Evolutionary conservation across 2,113 vertebrate genomes (phyloP), one percentile per base, ranked within the genome.

Genomic region (Synodontis membranacea): DNA sequence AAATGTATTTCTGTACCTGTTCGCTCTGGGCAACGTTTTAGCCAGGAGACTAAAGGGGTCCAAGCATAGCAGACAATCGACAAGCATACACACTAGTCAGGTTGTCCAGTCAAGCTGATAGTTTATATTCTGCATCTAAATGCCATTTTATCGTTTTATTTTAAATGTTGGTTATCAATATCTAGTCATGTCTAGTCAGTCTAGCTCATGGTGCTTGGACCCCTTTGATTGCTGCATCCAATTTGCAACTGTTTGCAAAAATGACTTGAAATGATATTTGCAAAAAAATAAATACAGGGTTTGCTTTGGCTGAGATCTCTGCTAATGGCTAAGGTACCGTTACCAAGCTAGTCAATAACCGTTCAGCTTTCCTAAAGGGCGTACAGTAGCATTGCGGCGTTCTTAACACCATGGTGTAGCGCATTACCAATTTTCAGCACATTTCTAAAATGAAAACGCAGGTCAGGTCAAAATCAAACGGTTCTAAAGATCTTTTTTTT

Each of bases 361-460:
- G 8, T 37, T 68, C 66, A 34, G 34, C 31, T 19, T 34, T 17
- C 34, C 31, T 31, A 68, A 37, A 70, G 66, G 28, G 64, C 31
- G 4, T 4, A 62, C 58, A 28, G 11, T 9, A 28, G 23, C 58
- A 2, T n/a, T 4, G 14, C 58, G 3, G 8, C 4, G 28, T 66
- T 34, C n/a, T 34, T 39, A 70, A 25, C 21, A 44, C 11, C 42
- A 1, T 25, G 39, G 39, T 2, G 70, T 44, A 25, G 12, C 9
- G 34, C 5, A 10, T 72, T 23, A 23, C 2, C 66, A 21, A 39
- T 3, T 17, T 1, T 46, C 5, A 23, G 39, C 68, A 74, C 66
- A 9, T 12, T 25, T 56, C 80, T 83, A 25, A 39, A 68, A 42
- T 83, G 64, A 74, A 84, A 72, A n/a, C 66, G 25, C 52, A n/a